Evolutionary conservation across 35 echinoderm and acorn worm genomes (phyloP).

Genomic region (Acanthaster planci): DNA sequence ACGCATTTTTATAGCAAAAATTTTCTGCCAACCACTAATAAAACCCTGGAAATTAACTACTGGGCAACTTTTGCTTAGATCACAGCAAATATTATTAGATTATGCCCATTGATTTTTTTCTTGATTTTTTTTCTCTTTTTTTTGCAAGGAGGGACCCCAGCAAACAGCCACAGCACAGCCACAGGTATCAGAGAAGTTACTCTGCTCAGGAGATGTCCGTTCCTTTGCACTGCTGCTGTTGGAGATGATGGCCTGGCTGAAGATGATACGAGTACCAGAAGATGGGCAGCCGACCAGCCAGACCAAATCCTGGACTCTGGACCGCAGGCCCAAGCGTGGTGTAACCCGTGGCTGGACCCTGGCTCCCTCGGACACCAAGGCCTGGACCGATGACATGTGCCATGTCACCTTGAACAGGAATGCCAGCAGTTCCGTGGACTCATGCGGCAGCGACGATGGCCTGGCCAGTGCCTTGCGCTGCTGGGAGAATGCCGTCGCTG

Average conservation of each 20-base stretch:
- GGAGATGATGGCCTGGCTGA: constrained; percentile 68
- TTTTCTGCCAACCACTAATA: too few species aligned
- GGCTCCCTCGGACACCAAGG: not conserved
- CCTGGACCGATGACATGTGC: not conserved
- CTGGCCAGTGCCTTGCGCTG: constrained; percentile 13
- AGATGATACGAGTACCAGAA: constrained; percentile 47
- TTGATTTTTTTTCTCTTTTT: too few species aligned
- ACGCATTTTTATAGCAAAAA: too few species aligned
- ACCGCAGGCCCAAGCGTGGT: not conserved
- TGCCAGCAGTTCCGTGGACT: constrained; percentile 35
- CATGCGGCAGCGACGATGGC: constrained; percentile 36
- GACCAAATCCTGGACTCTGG: constrained; percentile 13
- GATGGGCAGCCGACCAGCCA: constrained; percentile 22
- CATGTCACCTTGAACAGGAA: constrained; percentile 20
- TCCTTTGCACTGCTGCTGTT: constrained; percentile 74
- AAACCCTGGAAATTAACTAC: too few species aligned
- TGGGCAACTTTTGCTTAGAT: too few species aligned
- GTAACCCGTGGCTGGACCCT: not conserved
- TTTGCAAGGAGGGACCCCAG: not conserved
- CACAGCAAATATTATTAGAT: too few species aligned
- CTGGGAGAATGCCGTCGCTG: constrained; percentile 30
- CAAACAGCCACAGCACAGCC: constrained; percentile 8
- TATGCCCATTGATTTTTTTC: too few species aligned
- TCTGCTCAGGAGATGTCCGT: constrained; percentile 66
- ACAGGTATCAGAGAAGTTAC: constrained; percentile 28